Conservation (phyloP, 2,113 vertebrate species). For the Lethenteron reissneri region DNA sequence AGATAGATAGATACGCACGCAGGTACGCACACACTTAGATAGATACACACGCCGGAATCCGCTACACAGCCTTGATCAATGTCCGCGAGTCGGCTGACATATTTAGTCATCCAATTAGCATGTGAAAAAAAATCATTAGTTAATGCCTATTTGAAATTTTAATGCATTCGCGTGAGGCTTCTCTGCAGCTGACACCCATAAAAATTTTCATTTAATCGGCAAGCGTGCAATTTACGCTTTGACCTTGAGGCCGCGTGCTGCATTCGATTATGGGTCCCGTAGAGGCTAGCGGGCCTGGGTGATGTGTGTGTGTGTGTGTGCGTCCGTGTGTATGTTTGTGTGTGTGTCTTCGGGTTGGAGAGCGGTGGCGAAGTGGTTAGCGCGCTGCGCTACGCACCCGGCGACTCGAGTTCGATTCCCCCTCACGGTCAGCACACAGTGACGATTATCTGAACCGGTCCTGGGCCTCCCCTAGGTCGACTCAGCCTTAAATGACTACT, state of each 20-base stretch:
- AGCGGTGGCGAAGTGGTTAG: no score
- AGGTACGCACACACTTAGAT: not conserved
- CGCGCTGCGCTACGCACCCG: no score
- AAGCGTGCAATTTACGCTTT: not conserved
- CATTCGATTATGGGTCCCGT: slow-evolving; percentile 4
- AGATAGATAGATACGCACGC: not conserved
- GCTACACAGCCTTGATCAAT: slow-evolving; percentile 1
- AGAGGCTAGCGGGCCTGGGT: not conserved
- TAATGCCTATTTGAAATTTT: slow-evolving; percentile 6
- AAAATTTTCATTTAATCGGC: slow-evolving; percentile 4
- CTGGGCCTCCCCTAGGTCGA: no score
- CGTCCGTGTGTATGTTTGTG: no score
- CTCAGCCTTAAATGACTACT: no score
- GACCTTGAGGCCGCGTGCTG: slow-evolving; percentile 1
- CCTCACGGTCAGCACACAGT: no score
- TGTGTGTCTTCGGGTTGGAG: no score
- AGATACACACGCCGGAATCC: not conserved
- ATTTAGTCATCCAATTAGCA: slow-evolving; percentile 6
- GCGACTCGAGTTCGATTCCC: no score
- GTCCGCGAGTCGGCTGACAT: not conserved
- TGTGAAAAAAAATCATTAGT: slow-evolving; percentile 1
- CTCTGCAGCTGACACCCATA: not conserved
- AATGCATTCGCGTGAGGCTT: not conserved
- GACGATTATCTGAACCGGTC: no score
- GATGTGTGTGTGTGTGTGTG: no score